Percentiles rank a stretch among this genome's conserved stretches.
phyloP scores from a whole-genome alignment of 2,797 vertebrate species.

The Thaleichthys pacificus region DNA sequence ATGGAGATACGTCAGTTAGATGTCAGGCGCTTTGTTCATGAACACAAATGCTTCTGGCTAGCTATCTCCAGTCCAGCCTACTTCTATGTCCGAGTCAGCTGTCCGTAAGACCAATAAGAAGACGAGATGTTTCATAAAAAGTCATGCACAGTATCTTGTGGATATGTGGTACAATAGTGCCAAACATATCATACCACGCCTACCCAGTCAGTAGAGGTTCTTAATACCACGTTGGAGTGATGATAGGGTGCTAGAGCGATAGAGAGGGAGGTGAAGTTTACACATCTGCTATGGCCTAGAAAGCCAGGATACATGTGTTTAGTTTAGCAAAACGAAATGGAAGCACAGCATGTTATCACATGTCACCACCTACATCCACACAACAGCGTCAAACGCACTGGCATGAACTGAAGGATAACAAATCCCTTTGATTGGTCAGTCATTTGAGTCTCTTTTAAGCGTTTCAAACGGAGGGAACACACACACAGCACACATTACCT shows the following conservation, averaged over 20 bases:
- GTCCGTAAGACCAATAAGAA: conserved; percentile 29
- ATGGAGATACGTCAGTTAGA: conserved; percentile 47
- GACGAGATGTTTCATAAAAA: conserved; percentile 4
- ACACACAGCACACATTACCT: conserved; percentile 33
- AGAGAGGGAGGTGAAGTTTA: too few species aligned
- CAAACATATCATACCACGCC: neutral
- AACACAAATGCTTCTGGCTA: conserved; percentile 33
- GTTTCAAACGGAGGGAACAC: conserved; percentile 30
- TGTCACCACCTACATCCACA: conserved; percentile 58
- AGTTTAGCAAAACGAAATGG: conserved; percentile 28
- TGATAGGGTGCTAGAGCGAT: too few species aligned
- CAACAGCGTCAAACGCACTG: conserved; percentile 43
- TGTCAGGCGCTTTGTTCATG: conserved; percentile 39
- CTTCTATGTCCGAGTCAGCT: conserved; percentile 25
- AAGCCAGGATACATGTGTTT: conserved; percentile 35
- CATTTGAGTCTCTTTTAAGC: conserved; percentile 54
- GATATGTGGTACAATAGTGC: neutral
- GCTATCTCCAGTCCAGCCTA: conserved; percentile 39
- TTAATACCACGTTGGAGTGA: too few species aligned
- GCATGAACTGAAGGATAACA: conserved; percentile 48
- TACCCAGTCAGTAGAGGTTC: neutral
- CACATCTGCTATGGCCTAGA: neutral
- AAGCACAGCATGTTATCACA: conserved; percentile 51
- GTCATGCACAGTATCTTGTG: too few species aligned
- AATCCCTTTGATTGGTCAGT: conserved; percentile 54